Conservation (phyloP, 2,113 vertebrate genomes). For the Eptatretus burgeri region DNA sequence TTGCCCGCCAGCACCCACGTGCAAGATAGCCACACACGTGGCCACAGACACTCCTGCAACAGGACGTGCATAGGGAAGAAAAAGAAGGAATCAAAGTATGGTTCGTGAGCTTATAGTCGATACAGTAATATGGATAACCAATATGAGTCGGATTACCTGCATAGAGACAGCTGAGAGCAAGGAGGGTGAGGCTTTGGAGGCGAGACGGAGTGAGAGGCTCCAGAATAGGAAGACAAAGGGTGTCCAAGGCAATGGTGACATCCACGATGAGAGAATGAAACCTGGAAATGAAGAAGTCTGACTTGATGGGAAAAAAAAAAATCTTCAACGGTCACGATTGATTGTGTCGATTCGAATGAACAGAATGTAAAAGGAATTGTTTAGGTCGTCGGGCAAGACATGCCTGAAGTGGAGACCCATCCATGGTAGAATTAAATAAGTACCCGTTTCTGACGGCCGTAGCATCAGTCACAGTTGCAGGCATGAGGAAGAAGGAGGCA, state of each 20-base stretch:
- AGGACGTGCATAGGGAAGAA: background rate
- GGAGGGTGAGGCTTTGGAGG: conserved; percentile 69
- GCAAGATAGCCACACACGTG: conserved; percentile 90
- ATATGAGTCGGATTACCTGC: conserved; percentile 27
- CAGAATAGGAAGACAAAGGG: conserved; percentile 66
- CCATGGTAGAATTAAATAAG: background rate
- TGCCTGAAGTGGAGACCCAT: background rate
- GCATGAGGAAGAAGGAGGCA: conserved; percentile 98
- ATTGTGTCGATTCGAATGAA: too few species aligned
- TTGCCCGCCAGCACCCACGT: conserved; percentile 64
- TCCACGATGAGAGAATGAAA: conserved; percentile 94
- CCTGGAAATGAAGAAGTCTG: conserved; percentile 15
- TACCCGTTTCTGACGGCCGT: conserved; percentile 92
- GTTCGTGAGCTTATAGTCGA: too few species aligned
- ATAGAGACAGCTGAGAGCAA: conserved; percentile 87
- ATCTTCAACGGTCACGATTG: fast-evolving
- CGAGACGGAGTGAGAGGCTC: conserved; percentile 70
- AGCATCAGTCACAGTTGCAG: conserved; percentile 77
- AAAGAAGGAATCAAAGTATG: background rate
- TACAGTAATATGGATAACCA: too few species aligned
- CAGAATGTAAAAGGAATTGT: background rate
- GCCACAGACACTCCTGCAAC: conserved; percentile 62
- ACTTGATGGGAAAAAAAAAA: background rate
- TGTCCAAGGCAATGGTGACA: conserved; percentile 90
- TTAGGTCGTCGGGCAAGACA: background rate